Evolutionary conservation across 2,888 invertebrate species (phyloP), one percentile per base, ranked within the genome.

Genomic region (Caenorhabditis plicata): DNA sequence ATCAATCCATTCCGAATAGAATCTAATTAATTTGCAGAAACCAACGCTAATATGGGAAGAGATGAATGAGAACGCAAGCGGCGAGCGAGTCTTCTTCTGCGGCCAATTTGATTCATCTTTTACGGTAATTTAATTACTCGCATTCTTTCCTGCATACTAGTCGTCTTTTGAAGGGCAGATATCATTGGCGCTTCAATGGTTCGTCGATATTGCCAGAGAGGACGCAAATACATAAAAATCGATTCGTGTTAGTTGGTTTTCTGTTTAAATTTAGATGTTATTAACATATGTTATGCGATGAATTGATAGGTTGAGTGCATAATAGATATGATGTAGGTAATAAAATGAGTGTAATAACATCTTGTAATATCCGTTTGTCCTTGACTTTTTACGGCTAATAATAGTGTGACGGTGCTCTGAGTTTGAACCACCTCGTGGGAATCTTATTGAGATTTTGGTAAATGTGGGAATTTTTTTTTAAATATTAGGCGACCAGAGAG

Each of bases 161-260:
- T 39, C 25, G 36, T 13, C 51, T 47, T 7, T 58, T 48, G 32
- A 35, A 44, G 17, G 58, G 58, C 4, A 39, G 52, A 25, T 60
- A 53, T 40, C 58, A 60, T 31, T 60, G 60, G 60, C 20, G 60
- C 19, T 60, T 43, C 50, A 60, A 60, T 38, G 54, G 60, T 11
- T 53, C 54, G 13, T 54, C 53, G 35, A 54, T 50, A 22, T 40
- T 60, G 19, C 60, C 60, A n/a, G 50, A 60, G 35, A 27, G 50
- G 19, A 60, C 60, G 20, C 60, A 60, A 32, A 54, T 60, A 8
- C 60, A 60, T 43, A 38, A 40, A n/a, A 54, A 60, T 33, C 49
- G 50, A 36, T 60, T 60, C 26, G 46, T 45, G 60, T 60, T 27
- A 49, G 54, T 60, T 9, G 13, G n/a, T 22, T 47, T 53, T 25